Evolutionary conservation across 2,888 invertebrate genomes (phyloP), one percentile per base, ranked within the genome.

Genomic region (Ophraella communa): DNA sequence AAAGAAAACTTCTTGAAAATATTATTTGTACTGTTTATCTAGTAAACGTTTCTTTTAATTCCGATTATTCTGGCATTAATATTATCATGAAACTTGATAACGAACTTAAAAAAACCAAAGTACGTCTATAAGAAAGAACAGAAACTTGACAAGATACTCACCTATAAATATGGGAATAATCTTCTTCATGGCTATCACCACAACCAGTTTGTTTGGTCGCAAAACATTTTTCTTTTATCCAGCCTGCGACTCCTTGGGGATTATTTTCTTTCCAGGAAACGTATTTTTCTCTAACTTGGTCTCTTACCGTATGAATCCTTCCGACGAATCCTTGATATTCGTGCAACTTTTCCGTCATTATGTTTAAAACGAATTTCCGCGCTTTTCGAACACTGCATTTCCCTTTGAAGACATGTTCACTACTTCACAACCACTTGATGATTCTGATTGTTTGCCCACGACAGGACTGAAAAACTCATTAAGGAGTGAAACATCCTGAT

Each of bases 281-380:
- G 85, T 87, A 89, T 66, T 85, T 85, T 76, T 90, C 90, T 61
- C 85, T 86, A 35, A 89, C 83, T 61, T 84, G 84, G 69, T 92
- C 91, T 51, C 90, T 85, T 67, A 87, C 83, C 18, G 86, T 85
- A 76, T 94, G 93, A 24, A 91, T 78, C 21, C 91, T 85, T 5
- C 93, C 93, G 1, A 88, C 81, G 56, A 89, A 82, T 18, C 94
- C 93, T 78, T 92, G 90, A 79, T 94, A 94, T 73, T 92, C 91
- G 75, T 91, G 87, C 58, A 94, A 81, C 80, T 94, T 94, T 71
- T 93, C 92, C 76, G 89, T 89, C 89, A 89, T 90, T 71, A 21
- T 47, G 33, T 10, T 14, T 2, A 20, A 20, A 35, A 11, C 20
- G 21, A 39, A 42, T 18, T 21, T 54, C 44, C 24, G 14, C 27